Evolutionary conservation across 2,888 invertebrate genomes (phyloP).

Genomic region (Coelopa pilipes): DNA sequence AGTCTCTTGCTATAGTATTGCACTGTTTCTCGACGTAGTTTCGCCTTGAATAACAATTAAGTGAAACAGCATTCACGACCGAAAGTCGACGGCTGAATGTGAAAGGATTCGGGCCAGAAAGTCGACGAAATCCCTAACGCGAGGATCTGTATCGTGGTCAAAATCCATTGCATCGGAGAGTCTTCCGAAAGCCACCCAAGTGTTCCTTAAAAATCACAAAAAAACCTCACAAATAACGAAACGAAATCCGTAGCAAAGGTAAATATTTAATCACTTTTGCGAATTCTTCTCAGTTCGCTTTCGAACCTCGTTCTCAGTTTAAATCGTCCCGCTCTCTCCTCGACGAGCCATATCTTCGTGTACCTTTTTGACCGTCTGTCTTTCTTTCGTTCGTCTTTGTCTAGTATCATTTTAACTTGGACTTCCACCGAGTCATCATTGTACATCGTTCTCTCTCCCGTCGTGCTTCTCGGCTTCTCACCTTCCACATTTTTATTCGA

Average conservation of each 20-base stretch:
- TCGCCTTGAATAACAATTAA: conserved; percentile 32
- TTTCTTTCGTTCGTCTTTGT: background rate
- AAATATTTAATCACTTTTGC: background rate
- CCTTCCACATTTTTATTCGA: conserved; percentile 21
- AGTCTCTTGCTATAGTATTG: conserved; percentile 7
- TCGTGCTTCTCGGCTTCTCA: conserved; percentile 3
- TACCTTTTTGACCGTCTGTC: background rate
- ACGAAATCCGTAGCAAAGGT: background rate
- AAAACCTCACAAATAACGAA: background rate
- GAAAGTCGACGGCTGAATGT: no score
- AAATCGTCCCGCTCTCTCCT: background rate
- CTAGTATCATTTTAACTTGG: conserved; percentile 13
- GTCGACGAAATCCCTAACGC: conserved; percentile 54
- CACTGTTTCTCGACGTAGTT: conserved; percentile 6
- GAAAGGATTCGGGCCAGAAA: background rate
- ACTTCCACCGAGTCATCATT: conserved; percentile 29
- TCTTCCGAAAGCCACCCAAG: conserved; percentile 42
- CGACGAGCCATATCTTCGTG: background rate
- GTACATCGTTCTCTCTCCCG: background rate
- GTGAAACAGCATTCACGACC: background rate
- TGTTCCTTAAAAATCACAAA: conserved; percentile 49
- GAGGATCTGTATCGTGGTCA: conserved; percentile 61
- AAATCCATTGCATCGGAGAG: background rate
- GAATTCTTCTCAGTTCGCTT: background rate
- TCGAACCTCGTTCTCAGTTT: background rate